Evolutionary conservation across 2,113 vertebrate genomes (phyloP), one percentile per base, ranked within the genome.

Genomic region (Scophthalmus maximus): DNA sequence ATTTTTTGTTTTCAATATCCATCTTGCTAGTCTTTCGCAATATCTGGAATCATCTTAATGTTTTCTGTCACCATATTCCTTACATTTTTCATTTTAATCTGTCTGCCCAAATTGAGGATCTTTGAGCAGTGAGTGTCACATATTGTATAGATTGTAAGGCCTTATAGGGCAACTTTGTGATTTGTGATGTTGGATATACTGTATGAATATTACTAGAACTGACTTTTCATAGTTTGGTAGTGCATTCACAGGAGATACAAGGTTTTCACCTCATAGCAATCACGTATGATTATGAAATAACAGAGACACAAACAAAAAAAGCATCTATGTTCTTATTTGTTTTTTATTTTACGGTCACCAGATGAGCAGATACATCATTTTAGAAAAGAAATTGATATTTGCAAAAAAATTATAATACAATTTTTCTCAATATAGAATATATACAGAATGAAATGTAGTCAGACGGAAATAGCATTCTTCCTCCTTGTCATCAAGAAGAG

Each of bases 331-430:
- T 75, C 60, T 73, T 49, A 68, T 89, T 88, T 81, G 58, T 70
- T 56, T 69, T 85, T 87, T 90, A 92, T 25, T 94, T 90, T 92
- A 94, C 91, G 78, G 88, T 90, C 90, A 94, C 91, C 89, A 94
- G 89, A 93, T 93, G 91, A 93, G 90, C 87, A 92, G 92, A 92
- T 92, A 94, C 93, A 93, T 92, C 81, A 89, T 93, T 92, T 90
- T 91, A 91, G 84, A 92, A 93, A 91, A 92, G 78, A 91, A 92
- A 92, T 72, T 86, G 85, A 89, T 92, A 90, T 92, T 93, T 93
- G 81, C 85, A 88, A 90, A 93, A 92, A 91, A 92, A 87, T 86
- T 93, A 93, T 92, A 89, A 92, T 93, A 92, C 91, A 93, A 91
- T 93, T 93, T 53, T 89, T 91, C 59, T 91, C 88, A 89, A 92